Percentiles rank a stretch among this genome's conserved stretches.
phyloP scores from a whole-genome alignment of 2,113 vertebrate genomes.

The Charina bottae region DNA sequence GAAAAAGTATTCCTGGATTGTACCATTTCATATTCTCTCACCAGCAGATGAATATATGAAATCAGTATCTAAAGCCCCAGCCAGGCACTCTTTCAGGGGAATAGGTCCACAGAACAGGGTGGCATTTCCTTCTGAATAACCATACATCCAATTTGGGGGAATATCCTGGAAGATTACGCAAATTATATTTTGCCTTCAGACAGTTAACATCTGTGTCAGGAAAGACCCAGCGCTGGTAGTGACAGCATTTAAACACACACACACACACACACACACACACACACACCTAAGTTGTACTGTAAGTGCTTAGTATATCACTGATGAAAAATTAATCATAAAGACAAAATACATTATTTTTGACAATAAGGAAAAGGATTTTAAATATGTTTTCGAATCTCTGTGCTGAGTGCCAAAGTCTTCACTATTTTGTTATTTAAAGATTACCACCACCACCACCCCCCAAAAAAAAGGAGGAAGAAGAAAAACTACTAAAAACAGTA shows the following conservation, averaged over 20 bases:
- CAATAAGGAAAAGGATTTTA: neutral
- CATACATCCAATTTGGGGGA: neutral
- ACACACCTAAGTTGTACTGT: neutral
- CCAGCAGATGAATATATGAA: neutral
- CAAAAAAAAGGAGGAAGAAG: neutral
- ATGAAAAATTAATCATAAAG: neutral
- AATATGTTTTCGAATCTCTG: neutral
- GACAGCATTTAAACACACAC: neutral
- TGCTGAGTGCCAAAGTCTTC: neutral
- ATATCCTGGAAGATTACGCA: neutral
- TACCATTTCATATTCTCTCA: neutral
- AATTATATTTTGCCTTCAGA: neutral
- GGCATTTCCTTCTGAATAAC: neutral
- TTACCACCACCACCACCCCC: neutral
- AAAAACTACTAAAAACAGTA: neutral
- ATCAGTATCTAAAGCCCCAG: neutral
- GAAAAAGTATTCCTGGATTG: neutral
- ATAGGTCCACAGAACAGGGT: neutral
- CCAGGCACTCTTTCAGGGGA: neutral
- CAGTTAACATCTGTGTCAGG: neutral
- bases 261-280: neutral
- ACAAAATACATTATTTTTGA: neutral
- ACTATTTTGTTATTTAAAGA: neutral
- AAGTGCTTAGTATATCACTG: neutral
- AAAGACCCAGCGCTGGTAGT: neutral